Base-by-base conservation (phyloP, 1,140 invertebrate genomes). In the Gryllus bimaculatus region DNA sequence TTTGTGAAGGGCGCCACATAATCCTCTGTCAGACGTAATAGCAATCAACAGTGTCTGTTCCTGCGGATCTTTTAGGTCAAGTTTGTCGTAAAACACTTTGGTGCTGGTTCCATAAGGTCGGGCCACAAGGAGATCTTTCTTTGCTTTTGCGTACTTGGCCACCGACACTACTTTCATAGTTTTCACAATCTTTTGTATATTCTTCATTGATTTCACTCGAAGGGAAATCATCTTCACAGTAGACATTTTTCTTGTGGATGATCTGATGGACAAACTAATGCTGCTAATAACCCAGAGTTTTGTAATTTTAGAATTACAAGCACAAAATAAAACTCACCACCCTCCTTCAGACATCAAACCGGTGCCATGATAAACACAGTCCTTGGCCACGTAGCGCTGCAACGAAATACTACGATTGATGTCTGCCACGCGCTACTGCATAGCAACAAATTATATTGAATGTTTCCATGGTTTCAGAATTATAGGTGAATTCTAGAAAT, bases 121-220 rank as follows among this genome's bases (percentile, higher is more conserved):
- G 73, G 96, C 96, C 83, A 95, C 92, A 84, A 93, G 96, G 80
- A 99, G 87, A 78, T 99, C 98, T 85, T 96, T 91, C 86, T 99
- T 98, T 84, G 98, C 98, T 81, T 94, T 90, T 78, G 94, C 91
- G 85, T 96, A 98, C 84, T 96, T 94, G 21, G 94, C 94, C 82
- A 94, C 94, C 81, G 96, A 97, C 88, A 99, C 98, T 98, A 99
- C 99, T 90, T 99, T 99, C 98, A 99, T 99, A 84, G 97, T 99
- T 86, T 99, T 96, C 76, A 98, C 99, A 85, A 99, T 99, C 87
- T 99, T 99, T 86, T 99, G 97, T 84, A 99, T 99, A 86, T 98
- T 99, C 85, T 95, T 99, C 10, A 99, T 96, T 0, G 98, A 99
- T 87, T 99, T 99, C 78, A 99, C 88, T 82, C 98, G 93, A 47